Percentiles rank a stretch among this genome's conserved stretches.
Conservation (phyloP, 2,113 vertebrate genomes). For the Tetrao urogallus region DNA sequence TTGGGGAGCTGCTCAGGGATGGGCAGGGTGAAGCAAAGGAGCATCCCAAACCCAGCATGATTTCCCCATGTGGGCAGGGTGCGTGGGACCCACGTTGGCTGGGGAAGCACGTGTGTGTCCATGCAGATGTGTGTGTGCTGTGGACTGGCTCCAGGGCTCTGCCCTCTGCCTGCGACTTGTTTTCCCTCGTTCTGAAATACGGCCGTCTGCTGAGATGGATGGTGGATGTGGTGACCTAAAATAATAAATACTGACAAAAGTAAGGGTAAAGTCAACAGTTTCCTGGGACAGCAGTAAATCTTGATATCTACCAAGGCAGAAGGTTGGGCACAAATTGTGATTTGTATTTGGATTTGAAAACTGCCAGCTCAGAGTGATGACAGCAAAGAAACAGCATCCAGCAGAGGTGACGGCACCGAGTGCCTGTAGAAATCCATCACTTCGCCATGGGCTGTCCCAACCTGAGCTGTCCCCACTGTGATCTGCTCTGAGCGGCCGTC, state of each 20-base stretch:
- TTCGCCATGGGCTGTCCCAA: accelerated
- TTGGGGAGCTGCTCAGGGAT: not conserved
- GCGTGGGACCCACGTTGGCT: accelerated
- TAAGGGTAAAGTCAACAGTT: not conserved
- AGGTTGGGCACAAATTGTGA: not conserved
- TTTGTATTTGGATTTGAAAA: not conserved
- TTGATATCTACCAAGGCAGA: not conserved
- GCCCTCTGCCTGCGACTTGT: not conserved
- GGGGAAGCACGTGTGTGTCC: accelerated
- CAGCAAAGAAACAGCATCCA: not conserved
- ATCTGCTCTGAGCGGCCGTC: not conserved
- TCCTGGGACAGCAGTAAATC: not conserved
- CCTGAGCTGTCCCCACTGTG: not conserved
- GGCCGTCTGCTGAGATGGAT: not conserved
- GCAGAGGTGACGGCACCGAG: not conserved
- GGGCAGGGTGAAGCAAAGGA: not conserved
- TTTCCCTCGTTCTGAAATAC: not conserved
- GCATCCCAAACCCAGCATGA: too few species aligned
- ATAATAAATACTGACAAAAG: not conserved
- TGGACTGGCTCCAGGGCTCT: not conserved
- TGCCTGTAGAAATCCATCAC: not conserved
- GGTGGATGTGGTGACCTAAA: not conserved
- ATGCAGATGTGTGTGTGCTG: not conserved
- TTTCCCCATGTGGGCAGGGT: not conserved
- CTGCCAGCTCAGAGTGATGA: not conserved